These are phyloP conservation scores for Epicauta chinensis DNA, from an alignment of 1,140 invertebrate genomes.

Conservation along the genomic window DNA sequence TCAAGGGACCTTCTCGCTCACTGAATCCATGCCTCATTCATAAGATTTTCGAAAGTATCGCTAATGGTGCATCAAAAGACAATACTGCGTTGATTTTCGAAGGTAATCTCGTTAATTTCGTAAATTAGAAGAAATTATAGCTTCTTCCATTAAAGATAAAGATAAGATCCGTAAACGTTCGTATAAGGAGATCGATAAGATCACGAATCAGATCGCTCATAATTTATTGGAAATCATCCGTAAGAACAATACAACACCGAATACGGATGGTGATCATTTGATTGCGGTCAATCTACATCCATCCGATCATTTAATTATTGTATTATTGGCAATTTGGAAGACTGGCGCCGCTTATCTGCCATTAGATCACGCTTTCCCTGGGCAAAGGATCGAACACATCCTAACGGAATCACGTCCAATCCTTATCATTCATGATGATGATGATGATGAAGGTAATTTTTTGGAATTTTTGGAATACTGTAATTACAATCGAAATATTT, in stretches of 20 bases:
- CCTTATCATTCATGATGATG: slow-evolving; percentile 59
- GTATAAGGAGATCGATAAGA: slow-evolving; percentile 25
- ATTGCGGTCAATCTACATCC: slow-evolving; percentile 73
- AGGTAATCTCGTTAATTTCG: slow-evolving; percentile 25
- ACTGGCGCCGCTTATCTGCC: slow-evolving; percentile 76
- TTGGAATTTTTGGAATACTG: not conserved
- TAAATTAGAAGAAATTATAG: slow-evolving; percentile 16
- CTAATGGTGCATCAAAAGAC: slow-evolving; percentile 14
- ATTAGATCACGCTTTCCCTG: slow-evolving; percentile 69
- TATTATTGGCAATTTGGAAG: slow-evolving; percentile 71
- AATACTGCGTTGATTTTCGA: slow-evolving; percentile 36
- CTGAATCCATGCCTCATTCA: slow-evolving; percentile 21
- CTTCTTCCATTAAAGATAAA: slow-evolving; percentile 18
- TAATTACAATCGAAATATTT: not conserved
- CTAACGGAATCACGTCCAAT: slow-evolving; percentile 66
- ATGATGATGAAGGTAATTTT: slow-evolving; percentile 11
- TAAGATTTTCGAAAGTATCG: slow-evolving; percentile 35
- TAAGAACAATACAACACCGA: slow-evolving; percentile 35
- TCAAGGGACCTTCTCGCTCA: slow-evolving; percentile 38
- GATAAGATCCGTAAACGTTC: slow-evolving; percentile 24
- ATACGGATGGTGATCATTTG: slow-evolving; percentile 59
- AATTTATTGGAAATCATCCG: not conserved
- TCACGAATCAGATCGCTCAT: slow-evolving; percentile 29
- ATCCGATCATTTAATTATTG: slow-evolving; percentile 59
- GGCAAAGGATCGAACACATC: slow-evolving; percentile 67